Base-by-base conservation (phyloP, 2,797 vertebrate genomes). In the Ataeniobius toweri region DNA sequence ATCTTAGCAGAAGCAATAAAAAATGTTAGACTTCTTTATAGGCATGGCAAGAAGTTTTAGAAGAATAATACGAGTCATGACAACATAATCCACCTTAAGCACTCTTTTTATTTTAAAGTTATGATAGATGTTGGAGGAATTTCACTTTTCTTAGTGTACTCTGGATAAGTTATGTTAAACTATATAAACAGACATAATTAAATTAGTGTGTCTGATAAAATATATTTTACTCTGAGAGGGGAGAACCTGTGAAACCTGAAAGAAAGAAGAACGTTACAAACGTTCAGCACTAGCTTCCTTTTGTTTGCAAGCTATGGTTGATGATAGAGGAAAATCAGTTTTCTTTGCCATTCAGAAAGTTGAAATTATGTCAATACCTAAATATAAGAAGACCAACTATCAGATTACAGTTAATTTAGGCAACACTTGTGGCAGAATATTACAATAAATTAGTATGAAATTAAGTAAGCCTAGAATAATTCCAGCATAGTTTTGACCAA, bases 401-500 rank as follows among this genome's bases (percentile, higher is more conserved):
- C 74, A 39, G 55, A 36, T 61, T 26, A 76, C 36, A 41, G 18
- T 20, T 13, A 41, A 67, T 1, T 41, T 24, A 41, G 1, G 6
- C 44, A 65, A 44, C 26, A 59, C n/a, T 18, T 44, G 6, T 31
- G 71, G 26, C 22, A 46, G 3, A 76, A 56, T 8, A 12, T 39
- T n/a, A 56, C 53, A 56, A 63, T 59, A 59, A 39, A 41, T 12
- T 31, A 14, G 41, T 9, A 20, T 36, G 0, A 59, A 26, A 12
- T 8, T 20, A 58, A 44, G 3, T 22, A 28, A 74, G 14, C 9
- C 14, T 18, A 14, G 41, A 59, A 22, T 46, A 61, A 20, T 61
- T 44, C 56, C 56, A 74, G 16, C 55, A 26, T 44, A 39, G 24
- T 44, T 69, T 46, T 69, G 67, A 69, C 67, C 55, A 71, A 84